Base-by-base conservation (phyloP, 2,888 invertebrate genomes). In the Cheilosia vernalis region DNA sequence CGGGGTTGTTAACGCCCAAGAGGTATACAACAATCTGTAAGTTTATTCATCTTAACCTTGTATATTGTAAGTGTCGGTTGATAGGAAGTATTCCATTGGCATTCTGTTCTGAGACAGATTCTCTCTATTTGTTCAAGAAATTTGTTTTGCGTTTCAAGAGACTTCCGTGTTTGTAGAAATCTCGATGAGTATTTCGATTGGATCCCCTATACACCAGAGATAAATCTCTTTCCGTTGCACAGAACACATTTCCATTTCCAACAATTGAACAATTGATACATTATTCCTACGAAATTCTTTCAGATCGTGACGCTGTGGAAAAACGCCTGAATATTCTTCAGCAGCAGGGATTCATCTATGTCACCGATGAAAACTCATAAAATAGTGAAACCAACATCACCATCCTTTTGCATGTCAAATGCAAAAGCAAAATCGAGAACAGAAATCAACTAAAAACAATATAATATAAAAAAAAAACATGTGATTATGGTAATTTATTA, bases 271-370 rank as follows among this genome's bases (percentile, higher is more conserved):
- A 55, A 17, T 17, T 2, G 13, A 6, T 27, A 53, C 27, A n/a
- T 56, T 40, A 40, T 17, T 61, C 3, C 13, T 42, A 56, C 21
- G 24, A 82, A 49, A 42, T 53, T 56, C 17, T 93, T 93, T 53
- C 93, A 98, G 98, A 99, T 93, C 98, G 98, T 93, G 97, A 98
- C 90, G 98, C 98, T 67, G 99, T 99, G 69, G 99, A 99, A 92
- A 97, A 97, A 92, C 95, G 99, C 87, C 94, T 99, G 74, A 95
- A 94, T 89, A 95, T 97, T 88, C 93, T 98, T 80, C 96, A 97
- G 90, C 95, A 96, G 90, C 95, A 96, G 92, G 96, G 96, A 72
- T 95, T 94, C 89, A 95, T 95, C 87, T 95, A 95, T 88, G 93
- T 94, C 64, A 94, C 94, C 51, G 94, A 94, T 91, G 92, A 92